These are phyloP conservation scores for Phylloscopus trochiloides DNA, from an alignment of 2,113 vertebrate genomes.

Conservation along the genomic window DNA sequence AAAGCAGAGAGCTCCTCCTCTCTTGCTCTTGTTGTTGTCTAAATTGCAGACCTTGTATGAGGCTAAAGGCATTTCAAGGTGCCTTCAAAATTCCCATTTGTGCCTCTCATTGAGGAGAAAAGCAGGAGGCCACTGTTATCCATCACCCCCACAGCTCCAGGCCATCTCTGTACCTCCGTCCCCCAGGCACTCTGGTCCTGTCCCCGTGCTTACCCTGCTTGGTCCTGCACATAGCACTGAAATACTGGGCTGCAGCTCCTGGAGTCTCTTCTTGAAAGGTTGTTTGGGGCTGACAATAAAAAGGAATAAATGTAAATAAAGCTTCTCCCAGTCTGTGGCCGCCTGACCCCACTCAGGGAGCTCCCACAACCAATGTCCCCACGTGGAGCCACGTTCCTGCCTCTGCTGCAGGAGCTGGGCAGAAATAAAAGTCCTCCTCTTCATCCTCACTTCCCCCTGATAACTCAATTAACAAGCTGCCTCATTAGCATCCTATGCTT, in stretches of 20 bases:
- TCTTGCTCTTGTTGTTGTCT: background rate
- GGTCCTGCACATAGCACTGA: background rate
- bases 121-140: background rate
- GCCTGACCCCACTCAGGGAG: background rate
- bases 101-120: background rate
- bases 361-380: fast-evolving
- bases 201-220: background rate
- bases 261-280: background rate
- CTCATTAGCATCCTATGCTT: conserved; percentile 11
- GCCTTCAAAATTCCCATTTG: background rate
- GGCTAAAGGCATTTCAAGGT: background rate
- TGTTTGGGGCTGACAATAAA: background rate
- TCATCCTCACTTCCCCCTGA: background rate
- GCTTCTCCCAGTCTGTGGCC: background rate
- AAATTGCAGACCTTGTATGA: background rate
- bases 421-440: background rate
- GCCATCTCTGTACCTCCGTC: background rate
- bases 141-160: background rate
- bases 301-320: background rate
- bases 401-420: background rate
- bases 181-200: fast-evolving
- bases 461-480: conserved; percentile 19
- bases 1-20: background rate
- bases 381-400: fast-evolving
- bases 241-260: fast-evolving